Evolutionary conservation across 2,797 vertebrate species (phyloP).

Genomic region (Crypturellus tataupa): DNA sequence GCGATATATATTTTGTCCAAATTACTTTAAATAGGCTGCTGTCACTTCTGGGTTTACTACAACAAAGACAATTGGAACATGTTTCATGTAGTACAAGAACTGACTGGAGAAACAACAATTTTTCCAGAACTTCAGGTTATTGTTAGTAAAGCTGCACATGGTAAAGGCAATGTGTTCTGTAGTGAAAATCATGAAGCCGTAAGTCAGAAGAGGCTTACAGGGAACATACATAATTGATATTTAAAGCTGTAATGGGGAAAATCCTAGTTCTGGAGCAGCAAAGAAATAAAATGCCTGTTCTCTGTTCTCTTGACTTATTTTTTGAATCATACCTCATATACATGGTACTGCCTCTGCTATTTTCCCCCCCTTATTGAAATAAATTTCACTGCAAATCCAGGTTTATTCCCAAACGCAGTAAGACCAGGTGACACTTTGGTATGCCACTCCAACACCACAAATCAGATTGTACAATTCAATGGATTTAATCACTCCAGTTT

Average conservation of each 20-base stretch:
- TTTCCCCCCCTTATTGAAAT: not conserved
- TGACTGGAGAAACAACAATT: not conserved
- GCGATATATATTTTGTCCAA: constrained; percentile 7
- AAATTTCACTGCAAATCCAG: not conserved
- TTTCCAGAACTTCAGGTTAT: not conserved
- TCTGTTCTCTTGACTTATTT: not conserved
- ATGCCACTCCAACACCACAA: not conserved
- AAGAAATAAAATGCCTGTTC: not conserved
- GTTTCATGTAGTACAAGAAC: not conserved
- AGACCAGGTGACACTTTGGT: not conserved
- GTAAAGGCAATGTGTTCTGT: not conserved
- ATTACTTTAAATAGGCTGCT: constrained; percentile 27
- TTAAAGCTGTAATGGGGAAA: not conserved
- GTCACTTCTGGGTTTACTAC: not conserved
- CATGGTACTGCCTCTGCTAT: not conserved
- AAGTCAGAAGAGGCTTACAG: not conserved
- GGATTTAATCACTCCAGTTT: not conserved
- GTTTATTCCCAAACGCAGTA: not conserved
- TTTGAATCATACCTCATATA: not conserved
- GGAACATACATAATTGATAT: not conserved
- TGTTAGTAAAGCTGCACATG: not conserved
- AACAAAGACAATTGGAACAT: not conserved
- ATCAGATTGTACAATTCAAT: not conserved
- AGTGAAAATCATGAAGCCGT: not conserved
- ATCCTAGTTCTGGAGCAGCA: rapidly evolving